phyloP scores from a whole-genome alignment of 23 tunicate genomes.

The Styela plicata region DNA sequence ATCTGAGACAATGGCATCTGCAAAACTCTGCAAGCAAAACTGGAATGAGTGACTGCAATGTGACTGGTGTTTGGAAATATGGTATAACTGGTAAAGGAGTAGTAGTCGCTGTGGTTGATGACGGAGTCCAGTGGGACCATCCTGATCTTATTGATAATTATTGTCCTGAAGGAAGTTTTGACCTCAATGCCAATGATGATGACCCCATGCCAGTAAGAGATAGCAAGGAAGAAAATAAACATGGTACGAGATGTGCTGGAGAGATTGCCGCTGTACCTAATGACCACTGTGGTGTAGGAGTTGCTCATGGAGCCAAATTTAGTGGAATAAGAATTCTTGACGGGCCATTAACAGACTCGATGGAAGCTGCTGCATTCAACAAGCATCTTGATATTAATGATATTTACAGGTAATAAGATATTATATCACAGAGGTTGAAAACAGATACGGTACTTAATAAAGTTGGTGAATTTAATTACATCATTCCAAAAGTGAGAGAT shows the following conservation, averaged over 20 bases:
- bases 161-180: conserved; percentile 86
- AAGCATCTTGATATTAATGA: conserved; percentile 84
- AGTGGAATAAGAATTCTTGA: conserved; percentile 94
- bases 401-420: conserved; percentile 69
- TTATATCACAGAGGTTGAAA: too few species aligned
- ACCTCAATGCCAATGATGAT: conserved; percentile 90
- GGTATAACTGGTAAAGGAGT: conserved; percentile 84
- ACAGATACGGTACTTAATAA: too few species aligned
- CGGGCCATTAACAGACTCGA: conserved; percentile 93
- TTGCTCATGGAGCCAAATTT: conserved; percentile 85
- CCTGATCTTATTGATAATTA: conserved; percentile 87
- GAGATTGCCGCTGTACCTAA: conserved; percentile 89
- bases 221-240: conserved; percentile 76
- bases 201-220: conserved; percentile 85
- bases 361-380: conserved; percentile 96
- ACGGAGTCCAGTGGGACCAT: conserved; percentile 97
- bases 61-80: conserved; percentile 89
- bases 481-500: too few species aligned
- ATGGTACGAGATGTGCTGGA: conserved; percentile 98
- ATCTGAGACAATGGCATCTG: conserved; percentile 87
- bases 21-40: conserved; percentile 27
- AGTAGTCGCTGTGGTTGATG: conserved; percentile 95
- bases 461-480: too few species aligned
- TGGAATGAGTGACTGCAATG: conserved; percentile 73
- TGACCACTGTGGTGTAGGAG: conserved; percentile 91